A percentile compares a stretch with the other conserved stretches of the same genome.
Conservation (phyloP, 2,113 vertebrate genomes). For the Vimba vimba region DNA sequence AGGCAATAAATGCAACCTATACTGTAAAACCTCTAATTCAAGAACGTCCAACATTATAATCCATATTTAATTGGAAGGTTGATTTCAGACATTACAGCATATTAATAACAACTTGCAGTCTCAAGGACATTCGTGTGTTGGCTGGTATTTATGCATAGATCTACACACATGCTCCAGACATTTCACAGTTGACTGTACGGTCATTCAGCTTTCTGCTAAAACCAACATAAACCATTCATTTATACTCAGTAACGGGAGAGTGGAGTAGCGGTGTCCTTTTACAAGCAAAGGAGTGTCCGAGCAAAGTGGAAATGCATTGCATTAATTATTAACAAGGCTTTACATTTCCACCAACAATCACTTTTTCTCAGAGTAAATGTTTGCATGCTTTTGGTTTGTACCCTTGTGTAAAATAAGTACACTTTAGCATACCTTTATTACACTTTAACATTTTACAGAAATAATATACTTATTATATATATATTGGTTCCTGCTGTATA, state of each 20-base stretch:
- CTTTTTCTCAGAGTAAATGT: not conserved
- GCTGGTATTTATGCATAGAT: not conserved
- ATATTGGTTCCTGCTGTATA: too few relatives aligned
- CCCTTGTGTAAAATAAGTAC: not conserved
- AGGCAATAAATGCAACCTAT: not conserved
- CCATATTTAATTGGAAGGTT: slow-evolving; percentile 16
- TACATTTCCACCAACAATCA: slow-evolving; percentile 11
- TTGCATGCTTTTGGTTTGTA: not conserved
- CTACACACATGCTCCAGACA: not conserved
- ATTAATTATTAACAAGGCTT: slow-evolving; percentile 26
- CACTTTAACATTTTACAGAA: not conserved
- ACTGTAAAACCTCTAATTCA: not conserved
- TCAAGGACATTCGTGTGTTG: not conserved
- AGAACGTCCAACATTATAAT: not conserved
- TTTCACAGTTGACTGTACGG: not conserved
- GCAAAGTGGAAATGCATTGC: slow-evolving; percentile 30
- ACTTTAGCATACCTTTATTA: not conserved
- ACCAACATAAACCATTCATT: not conserved
- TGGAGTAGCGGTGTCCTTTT: slow-evolving; percentile 7
- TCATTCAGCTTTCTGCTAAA: not conserved
- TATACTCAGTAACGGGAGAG: not conserved
- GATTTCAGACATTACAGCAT: not conserved
- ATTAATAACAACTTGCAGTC: not conserved
- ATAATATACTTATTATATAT: too few relatives aligned
- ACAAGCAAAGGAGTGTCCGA: not conserved